Percentiles rank a stretch among this genome's conserved stretches.
Evolutionary conservation across 1,140 invertebrate species (phyloP).

Genomic region (Saccostrea glomerata): DNA sequence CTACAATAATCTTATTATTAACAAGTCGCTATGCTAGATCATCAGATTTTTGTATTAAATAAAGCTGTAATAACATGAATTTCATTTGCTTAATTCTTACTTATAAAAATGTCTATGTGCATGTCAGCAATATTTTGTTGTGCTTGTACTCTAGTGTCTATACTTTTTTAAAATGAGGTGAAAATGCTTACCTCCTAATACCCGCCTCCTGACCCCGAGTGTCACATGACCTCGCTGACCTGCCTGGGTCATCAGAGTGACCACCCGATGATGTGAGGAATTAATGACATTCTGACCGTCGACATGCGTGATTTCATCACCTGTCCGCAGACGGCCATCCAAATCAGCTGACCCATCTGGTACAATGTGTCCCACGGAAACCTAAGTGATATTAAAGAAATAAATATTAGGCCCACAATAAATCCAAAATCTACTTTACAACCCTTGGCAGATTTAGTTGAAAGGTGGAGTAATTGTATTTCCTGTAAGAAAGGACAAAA

Average conservation of each 20-base stretch:
- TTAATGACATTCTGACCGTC: constrained; percentile 88
- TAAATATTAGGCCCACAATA: too few relatives aligned
- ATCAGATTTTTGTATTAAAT: too few relatives aligned
- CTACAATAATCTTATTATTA: too few relatives aligned
- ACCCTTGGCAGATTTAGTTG: too few relatives aligned
- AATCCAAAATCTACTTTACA: too few relatives aligned
- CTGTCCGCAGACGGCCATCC: constrained; percentile 90
- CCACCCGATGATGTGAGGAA: constrained; percentile 93
- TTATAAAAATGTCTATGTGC: not conserved
- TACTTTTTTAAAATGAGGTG: too few relatives aligned
- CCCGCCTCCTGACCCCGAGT: constrained; percentile 74
- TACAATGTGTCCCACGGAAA: constrained; percentile 96
- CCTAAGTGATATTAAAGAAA: constrained; percentile 80
- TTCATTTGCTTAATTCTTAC: too few relatives aligned
- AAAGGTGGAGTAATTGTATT: too few relatives aligned
- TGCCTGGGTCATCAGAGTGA: constrained; percentile 92
- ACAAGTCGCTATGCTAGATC: too few relatives aligned
- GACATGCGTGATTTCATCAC: constrained; percentile 93
- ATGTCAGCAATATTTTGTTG: not conserved
- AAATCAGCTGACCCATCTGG: constrained; percentile 93
- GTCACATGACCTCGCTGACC: constrained; percentile 86
- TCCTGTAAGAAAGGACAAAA: too few relatives aligned
- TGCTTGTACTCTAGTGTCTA: too few relatives aligned
- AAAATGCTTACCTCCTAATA: constrained; percentile 52
- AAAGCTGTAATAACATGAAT: too few relatives aligned